Evolutionary conservation across 2,888 invertebrate species (phyloP).

Genomic region (Parelbella ahira): DNA sequence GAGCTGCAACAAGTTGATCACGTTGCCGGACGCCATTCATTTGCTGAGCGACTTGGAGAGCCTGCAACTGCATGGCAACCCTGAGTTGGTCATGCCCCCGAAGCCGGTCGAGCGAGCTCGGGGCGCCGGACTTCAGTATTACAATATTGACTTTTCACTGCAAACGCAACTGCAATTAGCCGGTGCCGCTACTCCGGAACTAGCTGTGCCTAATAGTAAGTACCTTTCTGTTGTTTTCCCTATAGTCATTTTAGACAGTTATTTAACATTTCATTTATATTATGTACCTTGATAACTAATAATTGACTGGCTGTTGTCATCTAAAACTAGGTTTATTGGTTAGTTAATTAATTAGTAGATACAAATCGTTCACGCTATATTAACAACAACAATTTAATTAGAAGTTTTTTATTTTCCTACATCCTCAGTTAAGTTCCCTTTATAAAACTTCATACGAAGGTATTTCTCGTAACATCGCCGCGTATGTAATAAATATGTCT

Average conservation of each 20-base stretch:
- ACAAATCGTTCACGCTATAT: too few species aligned
- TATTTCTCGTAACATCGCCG: too few species aligned
- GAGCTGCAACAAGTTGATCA: constrained; percentile 95
- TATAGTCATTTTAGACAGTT: not conserved
- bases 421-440: too few species aligned
- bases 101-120: constrained; percentile 92
- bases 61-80: constrained; percentile 95
- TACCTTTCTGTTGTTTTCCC: too few species aligned
- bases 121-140: constrained; percentile 93
- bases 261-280: not conserved
- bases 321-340: too few species aligned
- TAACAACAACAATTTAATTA: too few species aligned
- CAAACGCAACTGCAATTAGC: constrained; percentile 96
- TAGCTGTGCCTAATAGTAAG: constrained; percentile 79
- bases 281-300: too few species aligned
- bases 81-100: constrained; percentile 95
- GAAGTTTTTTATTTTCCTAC: too few species aligned
- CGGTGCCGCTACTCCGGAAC: constrained; percentile 91
- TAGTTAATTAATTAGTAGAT: too few species aligned
- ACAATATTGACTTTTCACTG: constrained; percentile 99
- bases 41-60: constrained; percentile 93
- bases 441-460: too few species aligned
- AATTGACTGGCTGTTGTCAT: too few species aligned
- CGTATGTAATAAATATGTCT: too few species aligned
- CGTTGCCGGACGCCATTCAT: constrained; percentile 98